Evolutionary conservation across 2,797 vertebrate genomes (phyloP).

Genomic region (Acrocephalus scirpaceus): DNA sequence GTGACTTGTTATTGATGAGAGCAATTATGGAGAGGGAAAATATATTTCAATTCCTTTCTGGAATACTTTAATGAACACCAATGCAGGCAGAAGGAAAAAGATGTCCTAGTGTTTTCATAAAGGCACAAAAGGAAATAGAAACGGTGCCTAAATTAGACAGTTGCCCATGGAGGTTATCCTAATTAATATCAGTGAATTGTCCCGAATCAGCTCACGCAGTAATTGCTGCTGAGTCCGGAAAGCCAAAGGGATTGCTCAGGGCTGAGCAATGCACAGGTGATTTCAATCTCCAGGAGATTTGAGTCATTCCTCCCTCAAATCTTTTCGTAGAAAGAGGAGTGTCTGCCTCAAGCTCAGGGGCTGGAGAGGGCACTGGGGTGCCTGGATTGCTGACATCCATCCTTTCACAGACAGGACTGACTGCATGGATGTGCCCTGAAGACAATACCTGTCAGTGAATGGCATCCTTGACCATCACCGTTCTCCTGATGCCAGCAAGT

Average conservation of each 20-base stretch:
- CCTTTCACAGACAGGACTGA: background rate
- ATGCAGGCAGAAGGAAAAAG: background rate
- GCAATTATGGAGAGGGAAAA: background rate
- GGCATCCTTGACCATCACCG: background rate
- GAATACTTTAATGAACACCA: background rate
- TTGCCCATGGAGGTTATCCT: conserved; percentile 26
- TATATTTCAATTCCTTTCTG: background rate
- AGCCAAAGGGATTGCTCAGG: background rate
- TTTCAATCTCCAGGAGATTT: background rate
- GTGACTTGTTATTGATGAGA: background rate
- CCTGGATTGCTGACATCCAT: background rate
- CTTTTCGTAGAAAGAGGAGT: background rate
- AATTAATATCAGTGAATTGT: conserved; percentile 35
- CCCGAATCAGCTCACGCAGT: background rate
- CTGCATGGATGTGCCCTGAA: background rate
- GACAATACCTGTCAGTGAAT: background rate
- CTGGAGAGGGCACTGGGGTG: background rate
- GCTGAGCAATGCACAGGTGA: background rate
- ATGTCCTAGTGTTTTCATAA: background rate
- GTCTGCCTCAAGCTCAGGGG: background rate
- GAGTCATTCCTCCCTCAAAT: background rate
- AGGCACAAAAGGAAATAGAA: conserved; percentile 25
- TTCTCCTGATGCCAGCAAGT: background rate
- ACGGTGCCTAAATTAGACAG: conserved; percentile 3
- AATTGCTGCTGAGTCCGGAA: background rate